Evolutionary conservation across 2,888 invertebrate genomes (phyloP), one percentile per base, ranked within the genome.

Genomic region (Callyntrura guangdongensis): DNA sequence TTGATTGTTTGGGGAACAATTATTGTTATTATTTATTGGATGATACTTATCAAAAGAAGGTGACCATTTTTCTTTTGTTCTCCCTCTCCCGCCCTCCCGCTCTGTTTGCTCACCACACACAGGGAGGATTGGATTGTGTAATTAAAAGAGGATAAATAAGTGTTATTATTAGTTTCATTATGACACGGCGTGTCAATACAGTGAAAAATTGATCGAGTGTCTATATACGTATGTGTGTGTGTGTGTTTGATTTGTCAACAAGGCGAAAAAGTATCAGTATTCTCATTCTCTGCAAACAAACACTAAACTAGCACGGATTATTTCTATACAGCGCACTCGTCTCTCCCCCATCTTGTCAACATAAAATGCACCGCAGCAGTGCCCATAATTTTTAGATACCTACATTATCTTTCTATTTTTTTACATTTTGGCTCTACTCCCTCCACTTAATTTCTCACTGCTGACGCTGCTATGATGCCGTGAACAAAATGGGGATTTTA

Each of bases 1-100:
- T n/a, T 64, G 9, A 64, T 64, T 47, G 4, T 74, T 74, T 49
- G 14, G 47, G 0, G 17, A 4, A 47, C 11, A 47, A 49, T 49
- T n/a, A n/a, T n/a, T n/a, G n/a, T n/a, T n/a, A n/a, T n/a, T n/a
- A 74, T 74, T 74, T 74, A 74, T 74, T 74, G 47, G 47, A 3
- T 22, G 74, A 47, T 74, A 20, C 49, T 74, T 74, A 74, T 74
- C 74, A 49, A 9, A 74, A 47, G 45, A 77, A 77, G 53, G 53
- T 77, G n/a, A 8, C 77, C 77, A 53, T 77, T 74, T 74, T 74
- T n/a, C n/a, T n/a, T n/a, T 74, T 49, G 12, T 72, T 20, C 6
- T 36, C 69, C 17, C 45, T 72, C 45, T 1, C 67, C 1, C 25
- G 9, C 12, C 36, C 22, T 8, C 53, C 14, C 11, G 1, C 11